A percentile compares a stretch with the other conserved stretches of the same genome.
Conservation (phyloP, 1,140 invertebrate species). For the Sinonovacula constricta region DNA sequence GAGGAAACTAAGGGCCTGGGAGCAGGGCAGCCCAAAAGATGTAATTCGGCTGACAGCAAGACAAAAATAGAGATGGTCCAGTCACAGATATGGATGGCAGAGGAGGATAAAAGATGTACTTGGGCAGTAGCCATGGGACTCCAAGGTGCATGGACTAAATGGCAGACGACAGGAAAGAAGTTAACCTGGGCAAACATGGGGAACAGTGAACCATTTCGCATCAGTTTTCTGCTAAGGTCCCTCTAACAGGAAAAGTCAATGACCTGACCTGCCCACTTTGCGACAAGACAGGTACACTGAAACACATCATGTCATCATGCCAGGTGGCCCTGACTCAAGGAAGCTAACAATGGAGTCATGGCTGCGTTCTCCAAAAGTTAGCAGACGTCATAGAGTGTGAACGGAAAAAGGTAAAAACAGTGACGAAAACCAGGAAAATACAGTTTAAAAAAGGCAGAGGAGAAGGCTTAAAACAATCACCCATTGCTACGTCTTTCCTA, state of each 20-base stretch:
- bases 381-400: constrained; percentile 4
- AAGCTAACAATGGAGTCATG: constrained; percentile 13
- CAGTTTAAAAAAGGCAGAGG: too few relatives aligned
- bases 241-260: constrained; percentile 15
- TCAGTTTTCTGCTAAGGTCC: too few relatives aligned
- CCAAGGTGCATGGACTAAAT: background rate
- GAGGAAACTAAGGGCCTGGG: too few relatives aligned
- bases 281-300: constrained; percentile 12
- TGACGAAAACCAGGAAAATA: background rate
- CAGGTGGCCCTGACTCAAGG: background rate
- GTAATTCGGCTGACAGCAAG: background rate
- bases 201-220: too few relatives aligned
- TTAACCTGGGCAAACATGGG: constrained; percentile 7
- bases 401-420: too few relatives aligned
- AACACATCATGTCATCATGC: too few relatives aligned
- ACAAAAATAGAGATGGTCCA: background rate
- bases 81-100: background rate
- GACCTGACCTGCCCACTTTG: constrained; percentile 4
- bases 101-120: background rate
- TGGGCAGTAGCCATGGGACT: background rate
- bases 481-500: too few relatives aligned
- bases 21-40: too few relatives aligned
- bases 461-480: too few relatives aligned
- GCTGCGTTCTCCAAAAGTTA: constrained; percentile 2
- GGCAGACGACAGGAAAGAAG: background rate